These are phyloP conservation scores for Dolomedes plantarius DNA, from an alignment of 2,888 invertebrate genomes.

Conservation along the genomic window DNA sequence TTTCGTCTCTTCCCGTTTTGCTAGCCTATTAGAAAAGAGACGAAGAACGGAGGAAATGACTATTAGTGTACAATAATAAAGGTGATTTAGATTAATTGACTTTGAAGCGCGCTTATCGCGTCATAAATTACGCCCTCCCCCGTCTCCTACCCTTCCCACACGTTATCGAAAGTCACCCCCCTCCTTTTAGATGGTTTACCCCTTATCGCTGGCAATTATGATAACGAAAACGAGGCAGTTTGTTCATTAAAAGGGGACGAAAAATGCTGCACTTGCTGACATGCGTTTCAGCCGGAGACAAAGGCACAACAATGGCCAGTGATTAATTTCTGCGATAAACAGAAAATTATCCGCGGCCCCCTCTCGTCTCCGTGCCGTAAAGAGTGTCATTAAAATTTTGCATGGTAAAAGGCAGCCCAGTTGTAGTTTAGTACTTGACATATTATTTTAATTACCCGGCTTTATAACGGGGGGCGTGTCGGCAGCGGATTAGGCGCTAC, in stretches of 20 bases:
- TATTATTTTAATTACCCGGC: constrained; percentile 69
- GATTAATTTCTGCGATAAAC: constrained; percentile 70
- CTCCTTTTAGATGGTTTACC: constrained; percentile 62
- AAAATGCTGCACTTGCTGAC: constrained; percentile 68
- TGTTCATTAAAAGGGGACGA: constrained; percentile 67
- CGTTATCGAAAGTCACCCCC: constrained; percentile 52
- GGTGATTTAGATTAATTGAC: constrained; percentile 72
- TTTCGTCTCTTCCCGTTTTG: background rate
- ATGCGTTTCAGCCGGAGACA: constrained; percentile 51
- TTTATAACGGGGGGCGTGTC: constrained; percentile 4
- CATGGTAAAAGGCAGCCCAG: constrained; percentile 36
- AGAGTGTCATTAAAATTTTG: constrained; percentile 65
- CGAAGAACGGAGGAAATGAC: constrained; percentile 54
- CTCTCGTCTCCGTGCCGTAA: constrained; percentile 38
- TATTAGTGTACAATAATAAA: constrained; percentile 72
- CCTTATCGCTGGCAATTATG: constrained; percentile 71
- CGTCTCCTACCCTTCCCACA: background rate
- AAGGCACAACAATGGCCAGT: constrained; percentile 54
- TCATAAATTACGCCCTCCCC: constrained; percentile 57
- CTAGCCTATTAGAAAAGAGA: constrained; percentile 58
- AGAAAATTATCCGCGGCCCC: constrained; percentile 65
- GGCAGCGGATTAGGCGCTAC: constrained; percentile 5
- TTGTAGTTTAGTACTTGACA: constrained; percentile 66
- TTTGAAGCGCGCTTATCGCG: constrained; percentile 65
- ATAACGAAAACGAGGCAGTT: constrained; percentile 71